Percentiles rank a stretch among this genome's conserved stretches.
These are phyloP conservation scores for Colius striatus DNA, from an alignment of 2,113 vertebrate genomes.

Conservation along the genomic window DNA sequence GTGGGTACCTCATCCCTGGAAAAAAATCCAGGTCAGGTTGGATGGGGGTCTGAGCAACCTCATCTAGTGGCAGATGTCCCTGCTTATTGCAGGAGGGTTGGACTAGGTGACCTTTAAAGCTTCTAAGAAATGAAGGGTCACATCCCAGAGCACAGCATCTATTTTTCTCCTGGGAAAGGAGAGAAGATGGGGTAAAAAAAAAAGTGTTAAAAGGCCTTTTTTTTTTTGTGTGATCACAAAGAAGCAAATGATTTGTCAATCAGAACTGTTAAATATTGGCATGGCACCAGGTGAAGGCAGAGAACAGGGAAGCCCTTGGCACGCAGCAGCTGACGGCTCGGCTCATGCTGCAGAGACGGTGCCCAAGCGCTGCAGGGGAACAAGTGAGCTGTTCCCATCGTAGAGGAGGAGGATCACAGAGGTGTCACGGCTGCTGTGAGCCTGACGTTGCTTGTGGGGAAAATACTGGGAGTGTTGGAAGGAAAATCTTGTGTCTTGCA, in stretches of 20 bases:
- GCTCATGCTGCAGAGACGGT: not conserved
- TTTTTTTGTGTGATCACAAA: not conserved
- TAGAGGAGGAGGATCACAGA: not conserved
- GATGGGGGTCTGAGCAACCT: not conserved
- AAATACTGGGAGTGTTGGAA: conserved; percentile 59
- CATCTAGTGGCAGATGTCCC: not conserved
- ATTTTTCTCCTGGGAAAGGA: not conserved
- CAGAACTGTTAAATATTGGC: conserved; percentile 65
- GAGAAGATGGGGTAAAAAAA: not conserved
- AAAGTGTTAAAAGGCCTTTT: not conserved
- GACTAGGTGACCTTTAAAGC: not conserved
- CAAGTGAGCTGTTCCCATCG: not conserved
- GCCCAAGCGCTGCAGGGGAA: conserved; percentile 30
- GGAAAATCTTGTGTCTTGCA: conserved; percentile 36
- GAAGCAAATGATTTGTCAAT: conserved; percentile 10
- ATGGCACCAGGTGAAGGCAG: not conserved
- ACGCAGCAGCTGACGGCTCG: not conserved
- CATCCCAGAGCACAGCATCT: not conserved
- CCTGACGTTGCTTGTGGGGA: conserved; percentile 22
- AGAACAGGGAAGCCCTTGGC: conserved; percentile 55
- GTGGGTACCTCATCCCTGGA: not conserved
- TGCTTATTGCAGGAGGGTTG: not conserved
- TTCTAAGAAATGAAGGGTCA: not conserved
- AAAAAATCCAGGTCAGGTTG: not conserved
- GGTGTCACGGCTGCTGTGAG: not conserved